These are phyloP conservation scores for Charadrius vociferus DNA, from an alignment of 2,113 vertebrate genomes.

Conservation along the genomic window DNA sequence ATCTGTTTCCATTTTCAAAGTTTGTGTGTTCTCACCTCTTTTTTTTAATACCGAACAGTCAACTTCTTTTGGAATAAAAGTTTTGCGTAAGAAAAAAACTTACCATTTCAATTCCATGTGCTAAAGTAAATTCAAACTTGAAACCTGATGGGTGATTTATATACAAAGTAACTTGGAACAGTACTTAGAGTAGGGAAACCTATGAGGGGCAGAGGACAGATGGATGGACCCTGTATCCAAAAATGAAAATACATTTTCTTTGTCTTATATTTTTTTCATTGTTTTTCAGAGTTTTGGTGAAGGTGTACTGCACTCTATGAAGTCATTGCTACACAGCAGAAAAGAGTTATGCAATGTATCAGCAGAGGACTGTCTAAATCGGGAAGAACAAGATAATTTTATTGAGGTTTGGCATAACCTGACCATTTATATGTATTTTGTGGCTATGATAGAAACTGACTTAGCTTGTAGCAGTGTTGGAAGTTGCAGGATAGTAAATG, in stretches of 20 bases:
- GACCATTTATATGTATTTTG: neutral
- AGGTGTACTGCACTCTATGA: slow-evolving; percentile 81
- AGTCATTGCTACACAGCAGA: slow-evolving; percentile 86
- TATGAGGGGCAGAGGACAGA: neutral
- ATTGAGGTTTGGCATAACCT: slow-evolving; percentile 82
- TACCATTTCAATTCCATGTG: neutral
- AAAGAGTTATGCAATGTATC: slow-evolving; percentile 87
- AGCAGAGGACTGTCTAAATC: slow-evolving; percentile 76
- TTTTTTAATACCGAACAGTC: neutral
- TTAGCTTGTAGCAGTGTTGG: neutral
- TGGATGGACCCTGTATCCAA: neutral
- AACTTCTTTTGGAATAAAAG: neutral
- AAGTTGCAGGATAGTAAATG: neutral
- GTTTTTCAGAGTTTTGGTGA: slow-evolving; percentile 85
- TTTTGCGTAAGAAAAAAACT: neutral
- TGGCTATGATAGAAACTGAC: neutral
- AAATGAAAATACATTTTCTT: neutral
- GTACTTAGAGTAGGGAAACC: neutral
- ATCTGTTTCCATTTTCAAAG: neutral
- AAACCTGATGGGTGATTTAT: neutral
- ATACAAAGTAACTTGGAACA: neutral
- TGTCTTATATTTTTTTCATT: neutral
- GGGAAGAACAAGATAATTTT: slow-evolving; percentile 68
- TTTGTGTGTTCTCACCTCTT: neutral
- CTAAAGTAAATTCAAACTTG: neutral